Evolutionary conservation across 1,140 invertebrate species (phyloP), one percentile per base, ranked within the genome.

Genomic region (Bombus polaris): DNA sequence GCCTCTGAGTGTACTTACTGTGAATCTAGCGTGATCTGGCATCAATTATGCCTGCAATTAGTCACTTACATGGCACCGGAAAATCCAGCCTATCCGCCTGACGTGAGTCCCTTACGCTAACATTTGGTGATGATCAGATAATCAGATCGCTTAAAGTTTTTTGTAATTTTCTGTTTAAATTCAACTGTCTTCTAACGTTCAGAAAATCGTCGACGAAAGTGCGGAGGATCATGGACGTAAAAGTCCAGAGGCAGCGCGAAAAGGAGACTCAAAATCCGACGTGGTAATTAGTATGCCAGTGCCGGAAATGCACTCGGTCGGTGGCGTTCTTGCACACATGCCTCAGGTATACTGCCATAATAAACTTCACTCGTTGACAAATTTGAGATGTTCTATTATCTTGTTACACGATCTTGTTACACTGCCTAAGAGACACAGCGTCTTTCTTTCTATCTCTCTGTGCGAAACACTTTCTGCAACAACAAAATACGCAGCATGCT

Each of bases 1-100:
- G 96, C 96, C 75, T 95, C 95, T 15, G 98, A 98, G 91, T 99
- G 99, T 94, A 96, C 97, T 44, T 98, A 98, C 92, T 99, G 99
- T 95, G 98, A 99, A 94, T 97, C 98, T 68, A 97, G 97, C 72
- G 97, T 98, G 15, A 97, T 99, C 93, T 99, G 98, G 97, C 98
- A 99, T 95, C 98, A 99, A 94, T 94, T 99, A 25, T 97, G 97
- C 65, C 96, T 98, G 44, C 96, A 98, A 89, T 95, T 99, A 28
- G 96, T 99, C 72, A 96, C 97, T 88, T 98, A 98, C 90, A 96
- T 98, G 93, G 97, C 97, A 70, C 97, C 98, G 1, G 96, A 97
- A 90, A 96, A 97, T 92, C 96, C 97, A 2, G 96, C 96, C n/a
- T 95, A 97, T 92, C 97, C 97, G 62, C 97, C 97, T n/a, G 97